Evolutionary conservation across 2,113 vertebrate genomes (phyloP).

Genomic region (Tenebrosternarchus preto): DNA sequence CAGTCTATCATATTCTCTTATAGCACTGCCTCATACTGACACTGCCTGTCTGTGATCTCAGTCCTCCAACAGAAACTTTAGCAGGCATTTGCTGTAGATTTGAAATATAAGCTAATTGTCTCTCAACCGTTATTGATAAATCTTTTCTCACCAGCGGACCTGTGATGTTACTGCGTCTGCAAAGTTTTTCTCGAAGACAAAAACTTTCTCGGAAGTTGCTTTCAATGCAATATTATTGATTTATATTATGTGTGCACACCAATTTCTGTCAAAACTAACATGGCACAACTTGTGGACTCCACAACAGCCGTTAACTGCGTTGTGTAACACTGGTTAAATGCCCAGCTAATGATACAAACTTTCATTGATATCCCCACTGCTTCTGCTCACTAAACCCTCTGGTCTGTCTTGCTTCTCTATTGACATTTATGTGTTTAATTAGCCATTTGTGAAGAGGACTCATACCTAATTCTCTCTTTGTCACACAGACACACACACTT

Average conservation of each 20-base stretch:
- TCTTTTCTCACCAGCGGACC: slow-evolving; percentile 40
- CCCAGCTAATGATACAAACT: slow-evolving; percentile 51
- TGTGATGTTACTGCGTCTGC: slow-evolving; percentile 19
- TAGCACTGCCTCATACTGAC: slow-evolving; percentile 66
- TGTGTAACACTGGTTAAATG: slow-evolving; percentile 37
- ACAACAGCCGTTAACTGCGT: slow-evolving; percentile 22
- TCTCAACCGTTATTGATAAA: slow-evolving; percentile 39
- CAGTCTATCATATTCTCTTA: slow-evolving; percentile 71
- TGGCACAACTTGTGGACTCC: not conserved
- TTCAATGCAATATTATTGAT: not conserved
- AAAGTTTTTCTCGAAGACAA: not conserved
- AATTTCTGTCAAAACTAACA: not conserved
- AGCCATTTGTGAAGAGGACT: slow-evolving; percentile 37
- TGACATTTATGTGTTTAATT: slow-evolving; percentile 70
- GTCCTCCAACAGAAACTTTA: slow-evolving; percentile 35
- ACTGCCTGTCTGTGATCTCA: slow-evolving; percentile 41
- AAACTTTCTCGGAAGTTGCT: not conserved
- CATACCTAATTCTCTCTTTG: slow-evolving; percentile 13
- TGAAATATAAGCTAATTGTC: slow-evolving; percentile 47
- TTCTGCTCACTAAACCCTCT: slow-evolving; percentile 32
- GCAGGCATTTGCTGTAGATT: slow-evolving; percentile 41
- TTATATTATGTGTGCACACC: not conserved
- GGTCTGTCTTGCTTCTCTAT: slow-evolving; percentile 52
- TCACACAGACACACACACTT: too few species aligned
- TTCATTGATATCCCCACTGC: slow-evolving; percentile 63